These are phyloP conservation scores for Pollachius pollachius DNA, from an alignment of 2,113 vertebrate genomes.

Conservation along the genomic window DNA sequence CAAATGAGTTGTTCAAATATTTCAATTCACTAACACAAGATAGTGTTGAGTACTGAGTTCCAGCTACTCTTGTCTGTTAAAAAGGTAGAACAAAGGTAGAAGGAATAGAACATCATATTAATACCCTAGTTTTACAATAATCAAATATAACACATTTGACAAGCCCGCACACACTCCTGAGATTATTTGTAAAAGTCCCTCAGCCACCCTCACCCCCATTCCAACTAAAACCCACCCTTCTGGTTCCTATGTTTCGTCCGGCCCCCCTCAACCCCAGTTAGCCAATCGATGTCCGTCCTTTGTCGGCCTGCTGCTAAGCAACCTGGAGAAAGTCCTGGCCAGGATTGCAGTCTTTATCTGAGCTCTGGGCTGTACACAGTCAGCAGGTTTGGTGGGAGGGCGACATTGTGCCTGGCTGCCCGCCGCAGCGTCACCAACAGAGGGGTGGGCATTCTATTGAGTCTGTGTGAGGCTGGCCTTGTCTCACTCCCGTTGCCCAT, in stretches of 20 bases:
- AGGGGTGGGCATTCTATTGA: too few species aligned
- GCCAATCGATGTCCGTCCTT: constrained; percentile 46
- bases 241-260: constrained; percentile 48
- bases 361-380: constrained; percentile 50
- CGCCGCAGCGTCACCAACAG: too few species aligned
- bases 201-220: background rate
- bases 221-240: constrained; percentile 54
- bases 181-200: background rate
- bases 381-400: constrained; percentile 34
- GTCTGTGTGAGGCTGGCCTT: background rate
- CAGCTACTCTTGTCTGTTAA: too few species aligned
- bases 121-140: too few species aligned
- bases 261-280: constrained; percentile 13
- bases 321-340: constrained; percentile 42
- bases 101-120: background rate
- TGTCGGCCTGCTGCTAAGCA: constrained; percentile 55
- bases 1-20: too few species aligned
- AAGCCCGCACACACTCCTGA: too few species aligned
- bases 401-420: too few species aligned
- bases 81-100: background rate
- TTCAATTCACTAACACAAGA: background rate
- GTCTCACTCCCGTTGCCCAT: constrained; percentile 22
- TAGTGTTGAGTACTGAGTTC: background rate
- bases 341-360: constrained; percentile 46
- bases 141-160: too few species aligned